Percentiles rank a stretch among this genome's conserved stretches.
Evolutionary conservation across 2,888 invertebrate species (phyloP).

Genomic region (Tiliacea citrago): DNA sequence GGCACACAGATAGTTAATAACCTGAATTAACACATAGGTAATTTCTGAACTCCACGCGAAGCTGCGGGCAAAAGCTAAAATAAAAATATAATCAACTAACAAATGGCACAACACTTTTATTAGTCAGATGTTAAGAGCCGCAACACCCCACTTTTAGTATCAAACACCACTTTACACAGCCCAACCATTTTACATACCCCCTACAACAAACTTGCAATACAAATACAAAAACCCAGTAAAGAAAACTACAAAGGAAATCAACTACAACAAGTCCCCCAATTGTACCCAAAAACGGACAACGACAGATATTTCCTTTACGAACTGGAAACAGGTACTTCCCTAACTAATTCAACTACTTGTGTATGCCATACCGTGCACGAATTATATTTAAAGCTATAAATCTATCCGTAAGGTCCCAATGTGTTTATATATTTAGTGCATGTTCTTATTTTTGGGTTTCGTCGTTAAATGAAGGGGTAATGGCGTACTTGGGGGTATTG

Average conservation of each 20-base stretch:
- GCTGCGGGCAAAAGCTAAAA: too few relatives aligned
- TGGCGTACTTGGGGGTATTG: constrained; percentile 59
- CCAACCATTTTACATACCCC: neutral
- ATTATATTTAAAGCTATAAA: constrained; percentile 80
- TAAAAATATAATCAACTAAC: neutral
- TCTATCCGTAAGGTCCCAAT: constrained; percentile 69
- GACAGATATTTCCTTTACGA: constrained; percentile 71
- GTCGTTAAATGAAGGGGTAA: constrained; percentile 69
- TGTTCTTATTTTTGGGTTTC: constrained; percentile 65
- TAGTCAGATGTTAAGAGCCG: neutral
- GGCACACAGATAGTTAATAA: too few relatives aligned
- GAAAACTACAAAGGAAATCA: constrained; percentile 36
- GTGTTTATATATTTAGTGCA: constrained; percentile 74
- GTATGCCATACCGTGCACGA: constrained; percentile 74
- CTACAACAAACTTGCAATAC: constrained; percentile 1
- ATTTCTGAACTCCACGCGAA: too few relatives aligned
- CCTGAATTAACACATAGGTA: too few relatives aligned
- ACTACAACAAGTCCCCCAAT: constrained; percentile 47
- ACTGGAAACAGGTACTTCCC: constrained; percentile 70
- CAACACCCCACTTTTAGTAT: neutral
- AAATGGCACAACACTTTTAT: neutral
- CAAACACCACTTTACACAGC: neutral
- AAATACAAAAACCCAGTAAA: constrained; percentile 35
- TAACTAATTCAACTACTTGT: constrained; percentile 79
- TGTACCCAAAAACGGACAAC: constrained; percentile 54